Base-by-base conservation (phyloP, 2,888 invertebrate genomes). In the Rhogogaster chlorosoma region DNA sequence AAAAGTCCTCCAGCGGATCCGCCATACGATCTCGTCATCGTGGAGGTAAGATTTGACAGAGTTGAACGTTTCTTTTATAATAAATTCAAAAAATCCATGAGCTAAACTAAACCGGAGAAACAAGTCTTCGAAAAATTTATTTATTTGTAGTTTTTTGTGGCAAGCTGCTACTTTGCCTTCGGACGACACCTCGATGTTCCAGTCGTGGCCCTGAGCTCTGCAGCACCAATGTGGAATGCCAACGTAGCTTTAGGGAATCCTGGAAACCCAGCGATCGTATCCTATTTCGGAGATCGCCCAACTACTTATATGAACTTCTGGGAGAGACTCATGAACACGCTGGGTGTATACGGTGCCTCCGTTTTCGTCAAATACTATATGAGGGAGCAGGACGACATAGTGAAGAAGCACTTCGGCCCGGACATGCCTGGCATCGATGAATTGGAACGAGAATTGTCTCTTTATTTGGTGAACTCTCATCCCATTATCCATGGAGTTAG, bases 401-500 rank as follows among this genome's bases (percentile, higher is more conserved):
- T 91, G 18, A 87, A 86, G n/a, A 88, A 89, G 29, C 84, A 90
- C 78, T 87, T 90, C 1, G 91, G 91, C 0, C 84, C 87, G 0
- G 85, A 89, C 15, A 78, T 94, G 61, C 94, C 94, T 0, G 89
- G 91, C 45, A 88, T 95, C 18, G 89, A 91, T 0, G 90, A 93
- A 83, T 89, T 95, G 88, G 94, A 95, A 86, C 92, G 89, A 57
- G 94, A 94, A 84, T 88, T 94, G 7, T 94, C 95, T 2, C 88
- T 95, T 7, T 92, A 95, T 45, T 88, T 95, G 64, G 87, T 94
- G 0, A 95, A 95, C 90, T 94, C 94, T 84, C 94, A 95, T 90
- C 92, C 93, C 38, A 93, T 94, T 0, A 85, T 95, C 32, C 94
- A 94, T 61, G 93, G 93, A 1, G 88, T 94, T 9, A 92, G 93